Percentiles rank a stretch among this genome's conserved stretches.
Conservation (phyloP, 2,888 invertebrate genomes). For the Gymnoscelis rufifasciata region DNA sequence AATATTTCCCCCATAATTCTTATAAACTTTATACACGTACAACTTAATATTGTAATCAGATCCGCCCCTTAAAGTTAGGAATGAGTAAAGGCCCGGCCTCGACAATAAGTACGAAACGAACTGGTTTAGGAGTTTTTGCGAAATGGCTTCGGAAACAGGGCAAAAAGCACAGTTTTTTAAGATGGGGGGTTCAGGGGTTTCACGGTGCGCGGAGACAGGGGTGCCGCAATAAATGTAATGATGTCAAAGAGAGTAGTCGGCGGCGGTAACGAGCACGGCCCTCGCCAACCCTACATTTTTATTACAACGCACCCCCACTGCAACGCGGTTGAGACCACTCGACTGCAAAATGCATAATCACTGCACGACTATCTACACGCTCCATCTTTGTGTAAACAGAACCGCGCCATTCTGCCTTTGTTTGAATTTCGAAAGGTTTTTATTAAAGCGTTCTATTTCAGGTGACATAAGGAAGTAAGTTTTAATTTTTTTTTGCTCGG, state of each 20-base stretch:
- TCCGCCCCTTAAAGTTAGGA: constrained; percentile 21
- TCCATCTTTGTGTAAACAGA: constrained; percentile 57
- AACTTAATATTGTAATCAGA: constrained; percentile 20
- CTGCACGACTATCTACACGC: constrained; percentile 44
- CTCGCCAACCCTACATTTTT: constrained; percentile 54
- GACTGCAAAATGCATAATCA: constrained; percentile 68
- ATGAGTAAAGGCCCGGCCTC: constrained; percentile 4
- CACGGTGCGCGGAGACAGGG: constrained; percentile 45
- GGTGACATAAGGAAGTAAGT: too few species aligned
- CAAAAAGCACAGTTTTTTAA: constrained; percentile 12
- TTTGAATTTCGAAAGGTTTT: constrained; percentile 11
- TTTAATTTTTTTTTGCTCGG: too few species aligned
- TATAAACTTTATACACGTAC: constrained; percentile 12
- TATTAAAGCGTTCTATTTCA: too few species aligned
- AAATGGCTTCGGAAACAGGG: constrained; percentile 15
- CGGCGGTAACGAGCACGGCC: constrained; percentile 40
- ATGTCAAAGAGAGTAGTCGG: constrained; percentile 57
- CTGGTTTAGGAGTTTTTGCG: constrained; percentile 12
- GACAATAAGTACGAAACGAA: constrained; percentile 14
- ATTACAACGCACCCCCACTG: constrained; percentile 52
- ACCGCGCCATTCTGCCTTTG: constrained; percentile 17
- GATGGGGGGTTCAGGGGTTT: constrained; percentile 20
- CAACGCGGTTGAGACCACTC: constrained; percentile 51
- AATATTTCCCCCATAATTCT: constrained; percentile 20
- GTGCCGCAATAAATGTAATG: constrained; percentile 61